Evolutionary conservation across 1,140 invertebrate species (phyloP), one percentile per base, ranked within the genome.

Genomic region (Pseudomyrmex cubaensis): DNA sequence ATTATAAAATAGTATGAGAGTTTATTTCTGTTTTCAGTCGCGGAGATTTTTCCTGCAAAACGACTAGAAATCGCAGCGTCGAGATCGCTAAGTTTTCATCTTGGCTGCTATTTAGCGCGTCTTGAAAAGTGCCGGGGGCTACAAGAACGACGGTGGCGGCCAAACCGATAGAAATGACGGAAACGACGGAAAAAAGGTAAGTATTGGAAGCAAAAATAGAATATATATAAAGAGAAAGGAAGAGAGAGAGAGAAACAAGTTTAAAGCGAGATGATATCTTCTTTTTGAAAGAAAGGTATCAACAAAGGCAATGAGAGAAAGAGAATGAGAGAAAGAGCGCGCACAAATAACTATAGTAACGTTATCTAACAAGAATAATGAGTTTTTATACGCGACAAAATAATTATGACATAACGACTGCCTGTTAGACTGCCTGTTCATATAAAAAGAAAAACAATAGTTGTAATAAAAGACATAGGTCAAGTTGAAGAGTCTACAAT

Each of bases 11-110:
- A 35, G 35, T 5, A 35, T 7, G 54, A 1, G 1, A 5, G 50
- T 64, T 44, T 66, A 61, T 1, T 62, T 66, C 48, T 52, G 44
- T 46, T 44, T 72, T 63, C 12, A 17, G 13, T 63, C 3, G 1
- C n/a, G 50, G 7, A 66, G 10, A 50, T 61, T 17, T 50, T 73
- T n/a, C 17, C n/a, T 63, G 10, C 13, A 10, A 63, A 75, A 25
- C 20, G 17, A 62, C 10, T 25, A 48, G 44, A 10, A 62, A 62
- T 62, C 64, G 61, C 56, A 12, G 50, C 59, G 80, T 70, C 62
- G 73, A 77, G 82, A 87, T 64, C 74, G 63, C 74, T n/a, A 80
- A 88, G 69, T 85, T 88, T 88, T 56, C 54, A 82, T 78, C 63
- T 82, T 73, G 70, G 44, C 56, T 82, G 82, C 85, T 84, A 88